phyloP scores from a whole-genome alignment of 2,797 vertebrate species.

The Setipinna tenuifilis region DNA sequence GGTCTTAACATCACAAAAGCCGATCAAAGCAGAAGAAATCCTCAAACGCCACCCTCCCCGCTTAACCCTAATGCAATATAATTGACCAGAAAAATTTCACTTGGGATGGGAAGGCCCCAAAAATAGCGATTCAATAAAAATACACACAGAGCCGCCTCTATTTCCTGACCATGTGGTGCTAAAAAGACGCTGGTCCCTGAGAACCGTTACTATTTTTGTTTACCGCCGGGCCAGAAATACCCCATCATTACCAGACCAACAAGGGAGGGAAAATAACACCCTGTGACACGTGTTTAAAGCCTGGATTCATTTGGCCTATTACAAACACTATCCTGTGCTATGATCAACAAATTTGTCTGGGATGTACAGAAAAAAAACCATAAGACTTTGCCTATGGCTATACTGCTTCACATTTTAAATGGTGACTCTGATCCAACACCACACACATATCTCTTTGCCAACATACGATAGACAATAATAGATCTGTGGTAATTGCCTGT shows the following conservation, averaged over 20 bases:
- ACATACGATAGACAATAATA: background rate
- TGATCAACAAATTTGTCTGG: conserved; percentile 27
- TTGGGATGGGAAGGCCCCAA: conserved; percentile 49
- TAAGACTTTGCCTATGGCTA: background rate
- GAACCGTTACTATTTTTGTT: conserved; percentile 73
- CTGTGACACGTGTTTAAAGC: conserved; percentile 47
- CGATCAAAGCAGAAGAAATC: conserved; percentile 50
- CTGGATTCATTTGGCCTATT: conserved; percentile 42
- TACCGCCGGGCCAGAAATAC: conserved; percentile 65
- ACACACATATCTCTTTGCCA: background rate
- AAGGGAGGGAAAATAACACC: conserved; percentile 60
- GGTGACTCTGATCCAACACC: background rate
- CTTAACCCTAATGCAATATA: conserved; percentile 46
- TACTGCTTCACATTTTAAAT: background rate
- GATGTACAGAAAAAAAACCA: background rate
- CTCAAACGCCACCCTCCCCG: background rate
- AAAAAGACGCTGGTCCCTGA: conserved; percentile 66
- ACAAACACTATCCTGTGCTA: conserved; percentile 33
- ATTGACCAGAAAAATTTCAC: conserved; percentile 51
- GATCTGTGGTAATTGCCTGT: background rate
- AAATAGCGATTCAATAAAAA: conserved; percentile 65
- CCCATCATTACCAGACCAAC: conserved; percentile 63
- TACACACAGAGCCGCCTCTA: conserved; percentile 60
- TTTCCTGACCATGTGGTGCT: conserved; percentile 61
- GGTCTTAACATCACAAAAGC: conserved; percentile 38